phyloP scores from a whole-genome alignment of 1,140 invertebrate species.

The Diabrotica undecimpunctata region DNA sequence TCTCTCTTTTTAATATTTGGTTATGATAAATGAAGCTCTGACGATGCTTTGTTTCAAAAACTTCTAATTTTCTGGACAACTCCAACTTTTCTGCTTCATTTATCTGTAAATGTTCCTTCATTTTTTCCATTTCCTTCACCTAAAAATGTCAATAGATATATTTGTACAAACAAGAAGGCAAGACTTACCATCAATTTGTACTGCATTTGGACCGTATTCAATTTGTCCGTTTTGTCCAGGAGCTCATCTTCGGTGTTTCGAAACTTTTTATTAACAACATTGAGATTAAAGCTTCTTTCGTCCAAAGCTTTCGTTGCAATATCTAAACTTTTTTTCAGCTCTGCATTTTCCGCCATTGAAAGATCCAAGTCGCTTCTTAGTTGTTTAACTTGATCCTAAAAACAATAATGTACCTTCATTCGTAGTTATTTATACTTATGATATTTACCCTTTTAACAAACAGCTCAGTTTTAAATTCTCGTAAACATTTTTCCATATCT shows the following conservation, averaged over 20 bases:
- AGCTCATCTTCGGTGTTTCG: not conserved
- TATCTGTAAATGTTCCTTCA: slow-evolving; percentile 8
- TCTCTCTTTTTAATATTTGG: slow-evolving; percentile 6
- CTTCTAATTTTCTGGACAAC: slow-evolving; percentile 6
- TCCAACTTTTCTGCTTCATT: slow-evolving; percentile 5
- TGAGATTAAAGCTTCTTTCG: slow-evolving; percentile 9
- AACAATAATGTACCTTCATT: not conserved
- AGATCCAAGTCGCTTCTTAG: slow-evolving; percentile 5
- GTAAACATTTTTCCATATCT: slow-evolving; percentile 6
- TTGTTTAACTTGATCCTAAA: slow-evolving; percentile 11
- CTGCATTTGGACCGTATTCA: slow-evolving; percentile 9
- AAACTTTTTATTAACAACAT: slow-evolving; percentile 5
- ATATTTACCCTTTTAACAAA: slow-evolving; percentile 7
- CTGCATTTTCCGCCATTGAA: slow-evolving; percentile 1
- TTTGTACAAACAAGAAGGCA: not conserved
- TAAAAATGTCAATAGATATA: not conserved
- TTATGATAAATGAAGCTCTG: slow-evolving; percentile 15
- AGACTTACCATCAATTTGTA: slow-evolving; percentile 10
- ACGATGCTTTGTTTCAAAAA: slow-evolving; percentile 11
- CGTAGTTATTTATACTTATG: not conserved
- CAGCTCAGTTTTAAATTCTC: slow-evolving; percentile 12
- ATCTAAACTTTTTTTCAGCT: slow-evolving; percentile 3
- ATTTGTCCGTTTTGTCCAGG: not conserved
- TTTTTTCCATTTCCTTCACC: slow-evolving; percentile 9
- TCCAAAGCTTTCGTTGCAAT: not conserved